Evolutionary conservation across 2,113 vertebrate species (phyloP).

Genomic region (Pomatorhinus ruficollis): DNA sequence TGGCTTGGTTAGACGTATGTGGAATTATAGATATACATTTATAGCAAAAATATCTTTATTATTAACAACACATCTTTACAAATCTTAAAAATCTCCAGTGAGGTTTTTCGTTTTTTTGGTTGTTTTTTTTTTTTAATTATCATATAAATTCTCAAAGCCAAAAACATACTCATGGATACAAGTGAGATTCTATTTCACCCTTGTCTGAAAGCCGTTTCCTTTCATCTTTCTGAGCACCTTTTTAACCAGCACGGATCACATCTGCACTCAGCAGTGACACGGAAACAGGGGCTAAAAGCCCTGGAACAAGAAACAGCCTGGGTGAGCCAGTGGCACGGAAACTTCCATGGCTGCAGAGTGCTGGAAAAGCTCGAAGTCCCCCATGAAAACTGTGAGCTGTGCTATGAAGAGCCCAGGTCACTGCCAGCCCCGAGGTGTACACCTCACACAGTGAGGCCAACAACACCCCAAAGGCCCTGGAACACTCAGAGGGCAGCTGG

Average conservation of each 20-base stretch:
- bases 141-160: background rate
- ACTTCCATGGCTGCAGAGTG: background rate
- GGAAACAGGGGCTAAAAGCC: slow-evolving; percentile 31
- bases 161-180: background rate
- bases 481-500: background rate
- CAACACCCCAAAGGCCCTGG: background rate
- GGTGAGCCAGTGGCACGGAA: background rate
- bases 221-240: background rate
- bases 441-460: background rate
- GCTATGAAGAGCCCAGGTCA: background rate
- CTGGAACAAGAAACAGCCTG: background rate
- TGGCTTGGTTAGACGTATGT: background rate
- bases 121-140: background rate
- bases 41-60: background rate
- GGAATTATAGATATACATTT: background rate
- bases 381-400: background rate
- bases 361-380: accelerated
- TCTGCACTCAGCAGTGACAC: background rate
- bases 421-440: background rate
- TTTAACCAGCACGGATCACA: background rate
- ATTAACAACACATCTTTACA: background rate
- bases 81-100: background rate
- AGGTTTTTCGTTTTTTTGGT: background rate
- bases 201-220: background rate
- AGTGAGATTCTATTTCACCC: background rate